Percentiles rank a stretch among this genome's conserved stretches.
phyloP scores from a whole-genome alignment of 92 coral and sea anemone genomes.

The Palythoa grandiflora region DNA sequence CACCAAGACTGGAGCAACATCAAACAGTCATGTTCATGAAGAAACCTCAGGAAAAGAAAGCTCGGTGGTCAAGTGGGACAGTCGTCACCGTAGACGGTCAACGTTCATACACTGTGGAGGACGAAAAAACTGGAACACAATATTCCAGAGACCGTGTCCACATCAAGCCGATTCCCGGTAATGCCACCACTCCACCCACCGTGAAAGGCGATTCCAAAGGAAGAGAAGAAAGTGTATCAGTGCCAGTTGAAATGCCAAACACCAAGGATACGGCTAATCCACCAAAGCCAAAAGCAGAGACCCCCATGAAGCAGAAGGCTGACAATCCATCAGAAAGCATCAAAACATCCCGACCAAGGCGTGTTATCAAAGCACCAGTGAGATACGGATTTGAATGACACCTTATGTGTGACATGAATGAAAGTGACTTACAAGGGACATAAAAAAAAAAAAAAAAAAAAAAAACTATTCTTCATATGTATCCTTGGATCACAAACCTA shows the following conservation, averaged over 20 bases:
- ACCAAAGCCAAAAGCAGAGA: slow-evolving; percentile 72
- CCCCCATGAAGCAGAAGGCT: slow-evolving; percentile 75
- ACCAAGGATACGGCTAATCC: slow-evolving; percentile 70
- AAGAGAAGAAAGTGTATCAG: slow-evolving; percentile 69
- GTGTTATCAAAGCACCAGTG: slow-evolving; percentile 61
- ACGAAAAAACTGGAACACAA: slow-evolving; percentile 70
- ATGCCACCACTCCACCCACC: slow-evolving; percentile 70
- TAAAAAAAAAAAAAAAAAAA: too few relatives aligned
- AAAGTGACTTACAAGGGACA: slow-evolving; percentile 60
- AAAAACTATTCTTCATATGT: slow-evolving; percentile 35
- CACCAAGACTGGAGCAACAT: slow-evolving; percentile 72
- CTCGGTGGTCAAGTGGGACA: slow-evolving; percentile 69
- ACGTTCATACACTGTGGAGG: slow-evolving; percentile 72
- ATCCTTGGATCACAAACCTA: slow-evolving; percentile 61
- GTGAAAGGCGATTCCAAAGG: slow-evolving; percentile 60
- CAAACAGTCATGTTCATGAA: slow-evolving; percentile 73
- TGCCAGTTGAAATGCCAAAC: slow-evolving; percentile 67
- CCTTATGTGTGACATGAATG: slow-evolving; percentile 49
- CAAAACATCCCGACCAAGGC: slow-evolving; percentile 72
- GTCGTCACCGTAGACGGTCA: slow-evolving; percentile 68
- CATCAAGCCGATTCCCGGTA: slow-evolving; percentile 72
- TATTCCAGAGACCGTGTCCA: slow-evolving; percentile 71
- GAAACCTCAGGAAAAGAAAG: slow-evolving; percentile 67
- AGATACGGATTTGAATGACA: slow-evolving; percentile 52
- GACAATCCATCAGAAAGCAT: slow-evolving; percentile 73